phyloP scores from a whole-genome alignment of 30 jellyfish, hydroid and myxozoan species.

The Hydractinia echinata region DNA sequence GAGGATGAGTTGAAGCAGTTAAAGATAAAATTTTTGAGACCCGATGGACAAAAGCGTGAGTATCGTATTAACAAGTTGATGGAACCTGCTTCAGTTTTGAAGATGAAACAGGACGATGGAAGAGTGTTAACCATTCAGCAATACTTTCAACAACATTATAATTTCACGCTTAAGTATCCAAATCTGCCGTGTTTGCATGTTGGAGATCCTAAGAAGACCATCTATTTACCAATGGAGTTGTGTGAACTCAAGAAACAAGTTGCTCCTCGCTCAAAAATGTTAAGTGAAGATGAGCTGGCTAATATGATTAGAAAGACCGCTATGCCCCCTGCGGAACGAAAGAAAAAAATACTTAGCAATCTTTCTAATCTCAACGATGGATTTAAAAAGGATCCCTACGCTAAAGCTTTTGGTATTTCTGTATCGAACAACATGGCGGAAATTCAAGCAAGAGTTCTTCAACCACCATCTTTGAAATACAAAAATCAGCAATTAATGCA shows the following conservation, averaged over 20 bases:
- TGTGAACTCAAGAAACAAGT: constrained; percentile 46
- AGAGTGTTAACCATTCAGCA: constrained; percentile 29
- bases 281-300: constrained; percentile 48
- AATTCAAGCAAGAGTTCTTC: constrained; percentile 31
- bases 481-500: neutral
- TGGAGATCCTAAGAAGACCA: constrained; percentile 27
- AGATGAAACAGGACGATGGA: constrained; percentile 26
- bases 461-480: constrained; percentile 28
- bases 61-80: constrained; percentile 33
- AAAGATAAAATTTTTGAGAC: constrained; percentile 32
- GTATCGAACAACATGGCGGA: constrained; percentile 17
- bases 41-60: constrained; percentile 52
- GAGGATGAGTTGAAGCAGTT: constrained; percentile 16
- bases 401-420: constrained; percentile 29
- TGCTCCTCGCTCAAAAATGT: constrained; percentile 42
- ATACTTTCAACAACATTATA: constrained; percentile 44
- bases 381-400: constrained; percentile 30
- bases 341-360: constrained; percentile 22
- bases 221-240: constrained; percentile 59
- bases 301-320: constrained; percentile 56
- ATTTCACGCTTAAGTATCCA: constrained; percentile 40
- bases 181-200: constrained; percentile 52
- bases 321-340: constrained; percentile 40
- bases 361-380: neutral
- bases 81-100: constrained; percentile 36